These are phyloP conservation scores for Oreochromis spilurus DNA, from an alignment of 2,113 vertebrate species.

Conservation along the genomic window DNA sequence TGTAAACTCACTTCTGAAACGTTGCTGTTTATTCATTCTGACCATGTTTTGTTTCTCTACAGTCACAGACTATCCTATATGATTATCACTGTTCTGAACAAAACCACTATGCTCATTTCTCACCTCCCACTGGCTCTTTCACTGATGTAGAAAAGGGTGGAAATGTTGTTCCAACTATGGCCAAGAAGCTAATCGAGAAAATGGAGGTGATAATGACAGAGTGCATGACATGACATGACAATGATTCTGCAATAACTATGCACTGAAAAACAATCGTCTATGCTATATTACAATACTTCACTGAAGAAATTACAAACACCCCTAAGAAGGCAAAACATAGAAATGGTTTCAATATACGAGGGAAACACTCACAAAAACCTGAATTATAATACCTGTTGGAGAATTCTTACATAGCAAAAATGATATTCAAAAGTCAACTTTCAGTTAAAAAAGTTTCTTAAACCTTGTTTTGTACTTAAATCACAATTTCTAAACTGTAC, in stretches of 20 bases:
- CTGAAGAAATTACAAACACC: background rate
- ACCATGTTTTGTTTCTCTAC: background rate
- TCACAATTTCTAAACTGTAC: background rate
- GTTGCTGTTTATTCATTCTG: background rate
- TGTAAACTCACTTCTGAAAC: background rate
- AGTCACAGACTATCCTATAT: background rate
- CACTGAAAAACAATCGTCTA: background rate
- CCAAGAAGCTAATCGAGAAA: background rate
- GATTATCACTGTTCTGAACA: background rate
- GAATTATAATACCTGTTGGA: background rate
- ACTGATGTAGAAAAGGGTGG: background rate
- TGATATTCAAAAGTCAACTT: background rate
- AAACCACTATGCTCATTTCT: background rate
- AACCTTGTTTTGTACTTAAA: background rate
- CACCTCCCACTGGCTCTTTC: background rate
- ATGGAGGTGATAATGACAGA: background rate
- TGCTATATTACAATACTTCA: background rate
- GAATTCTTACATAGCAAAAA: background rate
- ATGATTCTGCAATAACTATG: background rate
- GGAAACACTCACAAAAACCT: background rate
- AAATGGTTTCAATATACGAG: background rate
- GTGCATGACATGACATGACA: background rate
- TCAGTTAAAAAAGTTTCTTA: background rate
- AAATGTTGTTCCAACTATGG: background rate
- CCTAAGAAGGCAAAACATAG: background rate